Evolutionary conservation across 2,888 invertebrate genomes (phyloP).

Genomic region (Pyrochroa serraticornis): DNA sequence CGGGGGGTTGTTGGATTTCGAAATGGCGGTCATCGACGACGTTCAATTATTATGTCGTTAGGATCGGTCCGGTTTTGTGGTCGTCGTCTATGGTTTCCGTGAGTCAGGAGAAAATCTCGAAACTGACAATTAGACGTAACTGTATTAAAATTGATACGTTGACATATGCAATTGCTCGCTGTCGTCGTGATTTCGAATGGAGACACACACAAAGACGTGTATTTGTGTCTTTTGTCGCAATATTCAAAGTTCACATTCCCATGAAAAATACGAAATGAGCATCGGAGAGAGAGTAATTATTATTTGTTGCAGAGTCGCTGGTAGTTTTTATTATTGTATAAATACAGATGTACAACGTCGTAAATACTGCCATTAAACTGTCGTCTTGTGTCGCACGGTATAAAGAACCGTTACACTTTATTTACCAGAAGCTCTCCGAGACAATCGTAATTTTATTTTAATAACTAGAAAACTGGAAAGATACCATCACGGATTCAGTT

Average conservation of each 20-base stretch:
- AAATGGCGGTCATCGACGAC: too few relatives aligned
- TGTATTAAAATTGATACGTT: constrained; percentile 30
- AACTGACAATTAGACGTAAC: constrained; percentile 21
- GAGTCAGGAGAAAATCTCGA: constrained; percentile 5
- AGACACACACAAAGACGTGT: too few relatives aligned
- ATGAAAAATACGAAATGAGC: constrained; percentile 27
- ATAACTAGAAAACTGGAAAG: constrained; percentile 16
- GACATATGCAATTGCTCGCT: constrained; percentile 25
- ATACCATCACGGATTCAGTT: neutral
- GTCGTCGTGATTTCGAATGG: constrained; percentile 14
- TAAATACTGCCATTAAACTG: constrained; percentile 40
- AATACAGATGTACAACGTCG: constrained; percentile 37
- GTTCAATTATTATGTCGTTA: too few relatives aligned
- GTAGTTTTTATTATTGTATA: constrained; percentile 36
- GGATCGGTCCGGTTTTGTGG: too few relatives aligned
- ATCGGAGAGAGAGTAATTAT: constrained; percentile 19
- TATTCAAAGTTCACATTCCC: constrained; percentile 28
- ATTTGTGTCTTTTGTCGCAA: constrained; percentile 8
- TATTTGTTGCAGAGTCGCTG: constrained; percentile 12
- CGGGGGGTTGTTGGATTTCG: too few relatives aligned
- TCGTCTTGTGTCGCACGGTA: constrained; percentile 34
- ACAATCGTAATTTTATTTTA: constrained; percentile 20
- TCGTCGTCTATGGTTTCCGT: too few relatives aligned
- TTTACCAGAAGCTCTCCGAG: constrained; percentile 11
- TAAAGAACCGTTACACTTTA: constrained; percentile 24